These are phyloP conservation scores for Glaucopsyche alexis DNA, from an alignment of 2,888 invertebrate genomes.

Conservation along the genomic window DNA sequence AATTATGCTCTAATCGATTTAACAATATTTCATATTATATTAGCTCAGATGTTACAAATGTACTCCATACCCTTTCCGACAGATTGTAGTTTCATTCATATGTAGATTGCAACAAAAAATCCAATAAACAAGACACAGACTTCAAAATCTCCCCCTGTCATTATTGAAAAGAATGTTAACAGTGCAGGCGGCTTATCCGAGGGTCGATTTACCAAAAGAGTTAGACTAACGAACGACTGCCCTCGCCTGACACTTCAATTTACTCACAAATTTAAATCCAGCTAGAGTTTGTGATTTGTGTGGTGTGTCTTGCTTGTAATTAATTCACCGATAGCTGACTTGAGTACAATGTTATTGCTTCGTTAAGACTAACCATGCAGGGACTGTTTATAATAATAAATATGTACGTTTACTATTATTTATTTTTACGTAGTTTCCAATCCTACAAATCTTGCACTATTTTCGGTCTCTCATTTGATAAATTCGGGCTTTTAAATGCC, in stretches of 20 bases:
- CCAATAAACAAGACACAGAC: conserved; percentile 77
- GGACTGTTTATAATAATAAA: no score
- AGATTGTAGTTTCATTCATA: conserved; percentile 76
- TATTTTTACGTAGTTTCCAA: no score
- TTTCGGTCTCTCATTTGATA: no score
- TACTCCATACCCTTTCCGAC: conserved; percentile 62
- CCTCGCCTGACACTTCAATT: conserved; percentile 75
- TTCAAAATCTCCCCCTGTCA: conserved; percentile 70
- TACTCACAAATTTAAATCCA: conserved; percentile 50
- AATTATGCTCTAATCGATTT: conserved; percentile 4
- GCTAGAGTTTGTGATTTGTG: conserved; percentile 41
- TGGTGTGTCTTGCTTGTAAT: conserved; percentile 34
- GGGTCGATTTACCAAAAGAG: conserved; percentile 79
- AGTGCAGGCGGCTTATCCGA: conserved; percentile 72
- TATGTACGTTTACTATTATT: no score
- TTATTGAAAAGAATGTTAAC: conserved; percentile 80
- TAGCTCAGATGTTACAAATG: conserved; percentile 38
- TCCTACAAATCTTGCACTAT: no score
- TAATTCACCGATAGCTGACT: background rate
- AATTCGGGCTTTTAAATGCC: no score
- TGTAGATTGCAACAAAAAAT: conserved; percentile 79
- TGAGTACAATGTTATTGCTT: background rate
- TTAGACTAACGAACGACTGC: conserved; percentile 75
- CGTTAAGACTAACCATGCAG: background rate
- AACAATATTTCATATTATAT: conserved; percentile 33